Conservation (phyloP, 2,113 vertebrate genomes). For the Piliocolobus tephrosceles region DNA sequence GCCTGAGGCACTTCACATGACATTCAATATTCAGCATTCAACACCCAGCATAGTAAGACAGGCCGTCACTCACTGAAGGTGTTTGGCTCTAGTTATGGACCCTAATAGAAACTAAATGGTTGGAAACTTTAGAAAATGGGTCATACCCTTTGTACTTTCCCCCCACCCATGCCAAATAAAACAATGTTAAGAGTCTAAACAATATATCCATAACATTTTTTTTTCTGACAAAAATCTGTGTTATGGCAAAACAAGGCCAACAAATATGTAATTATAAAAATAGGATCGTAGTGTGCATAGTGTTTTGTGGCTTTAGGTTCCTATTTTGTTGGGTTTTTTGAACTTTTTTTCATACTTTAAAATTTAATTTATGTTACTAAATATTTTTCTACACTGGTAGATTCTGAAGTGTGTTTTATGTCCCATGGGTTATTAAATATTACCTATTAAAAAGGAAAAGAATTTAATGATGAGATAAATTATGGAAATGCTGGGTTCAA, state of each 20-base stretch:
- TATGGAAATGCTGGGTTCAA: conserved; percentile 6
- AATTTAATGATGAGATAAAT: neutral
- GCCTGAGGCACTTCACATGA: conserved; percentile 44
- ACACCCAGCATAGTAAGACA: neutral
- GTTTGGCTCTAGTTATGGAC: conserved; percentile 28
- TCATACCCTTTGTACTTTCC: neutral
- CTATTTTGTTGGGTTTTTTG: neutral
- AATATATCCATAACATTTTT: neutral
- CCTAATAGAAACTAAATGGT: conserved; percentile 28
- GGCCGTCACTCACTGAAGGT: neutral
- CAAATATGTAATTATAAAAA: neutral
- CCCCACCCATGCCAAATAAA: conserved; percentile 37
- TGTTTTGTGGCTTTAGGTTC: neutral
- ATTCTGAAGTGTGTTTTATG: neutral
- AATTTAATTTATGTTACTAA: neutral
- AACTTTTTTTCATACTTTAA: neutral
- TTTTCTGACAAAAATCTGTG: neutral
- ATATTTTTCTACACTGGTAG: neutral
- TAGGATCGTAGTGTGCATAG: neutral
- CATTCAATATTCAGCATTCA: conserved; percentile 46
- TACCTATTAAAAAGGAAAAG: neutral
- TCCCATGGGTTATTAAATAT: neutral
- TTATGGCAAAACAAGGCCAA: conserved; percentile 13
- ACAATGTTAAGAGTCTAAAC: conserved; percentile 4
- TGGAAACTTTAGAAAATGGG: conserved; percentile 66